Evolutionary conservation across 2,888 invertebrate genomes (phyloP), one percentile per base, ranked within the genome.

Genomic region (Sialis lutaria): DNA sequence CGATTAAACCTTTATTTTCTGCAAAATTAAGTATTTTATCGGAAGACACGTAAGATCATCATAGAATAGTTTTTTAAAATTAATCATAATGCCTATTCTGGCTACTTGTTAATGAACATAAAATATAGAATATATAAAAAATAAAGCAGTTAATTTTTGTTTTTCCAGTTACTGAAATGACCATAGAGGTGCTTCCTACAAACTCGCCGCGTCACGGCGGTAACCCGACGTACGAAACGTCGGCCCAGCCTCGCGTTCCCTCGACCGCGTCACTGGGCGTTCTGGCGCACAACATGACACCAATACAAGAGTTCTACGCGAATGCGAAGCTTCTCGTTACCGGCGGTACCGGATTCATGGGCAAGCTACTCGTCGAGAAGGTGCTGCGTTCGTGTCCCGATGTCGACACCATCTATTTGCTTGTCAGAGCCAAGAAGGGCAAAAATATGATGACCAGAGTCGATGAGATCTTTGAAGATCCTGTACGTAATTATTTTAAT

Each of bases 391-490:
- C 68, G 10, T 77, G 76, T 40, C 65, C 69, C 0, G 67, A 72
- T 37, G 56, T 76, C 5, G 65, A 67, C 33, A 64, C 67, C 9
- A 64, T 77, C 50, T 77, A 72, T 55, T 55, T 77, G 31, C 59
- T 78, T 39, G 64, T 77, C 13, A 62, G 78, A 43, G 58, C 65
- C 33, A 78, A 77, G 57, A 72, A 72, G 60, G 81, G 67, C 0
- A 77, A 79, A 58, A 74, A 77, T 53, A 68, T 77, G 40, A 72
- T 75, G 53, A 71, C 77, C 1, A 70, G 84, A 48, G 62, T 82
- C 44, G 78, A 78, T 8, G 74, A 77, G 53, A 68, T 83, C 10
- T 79, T 82, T 52, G 75, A 78, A 9, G 79, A 82, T 54, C 69
- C 73, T 30, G 76, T 80, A 59, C 72, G 73, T 65, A 46, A 47